phyloP scores from a whole-genome alignment of 2,113 vertebrate genomes.

The Bos javanicus region DNA sequence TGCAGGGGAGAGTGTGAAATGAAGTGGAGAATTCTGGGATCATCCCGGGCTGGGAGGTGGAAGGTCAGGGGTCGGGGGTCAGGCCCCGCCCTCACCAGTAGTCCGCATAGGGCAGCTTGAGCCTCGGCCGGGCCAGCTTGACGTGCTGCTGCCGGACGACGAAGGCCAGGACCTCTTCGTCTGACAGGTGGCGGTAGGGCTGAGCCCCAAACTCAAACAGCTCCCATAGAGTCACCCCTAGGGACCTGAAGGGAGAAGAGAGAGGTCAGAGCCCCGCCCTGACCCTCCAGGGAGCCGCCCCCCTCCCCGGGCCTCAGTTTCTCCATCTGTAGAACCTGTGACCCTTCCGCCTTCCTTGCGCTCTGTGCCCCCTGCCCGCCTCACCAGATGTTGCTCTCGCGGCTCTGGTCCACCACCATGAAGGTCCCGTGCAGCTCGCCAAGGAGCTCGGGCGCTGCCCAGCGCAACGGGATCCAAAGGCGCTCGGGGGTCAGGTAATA shows the following conservation, averaged over 20 bases:
- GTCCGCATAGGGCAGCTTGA: slow-evolving; percentile 91
- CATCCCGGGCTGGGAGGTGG: too few species aligned
- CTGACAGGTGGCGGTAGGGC: slow-evolving; percentile 92
- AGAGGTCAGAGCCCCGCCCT: background rate
- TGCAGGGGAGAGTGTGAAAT: background rate
- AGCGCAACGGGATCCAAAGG: slow-evolving; percentile 92
- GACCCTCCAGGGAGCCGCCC: accelerated
- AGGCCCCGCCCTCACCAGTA: slow-evolving; percentile 86
- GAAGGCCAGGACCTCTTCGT: slow-evolving; percentile 92
- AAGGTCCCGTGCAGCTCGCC: slow-evolving; percentile 90
- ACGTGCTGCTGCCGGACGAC: slow-evolving; percentile 93
- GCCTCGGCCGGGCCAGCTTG: slow-evolving; percentile 90
- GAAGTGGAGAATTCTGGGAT: background rate
- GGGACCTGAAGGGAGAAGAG: slow-evolving; percentile 81
- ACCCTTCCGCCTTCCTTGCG: background rate
- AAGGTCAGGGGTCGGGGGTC: background rate
- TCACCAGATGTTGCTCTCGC: slow-evolving; percentile 94
- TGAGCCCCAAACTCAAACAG: slow-evolving; percentile 94
- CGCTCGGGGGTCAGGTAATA: slow-evolving; percentile 93
- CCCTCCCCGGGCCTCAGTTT: accelerated
- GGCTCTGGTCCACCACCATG: slow-evolving; percentile 93
- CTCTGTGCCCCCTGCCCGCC: background rate
- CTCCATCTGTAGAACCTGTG: background rate
- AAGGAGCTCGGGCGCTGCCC: slow-evolving; percentile 93
- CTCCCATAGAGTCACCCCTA: slow-evolving; percentile 95